These are phyloP conservation scores for Euura lappo DNA, from an alignment of 1,140 invertebrate species.

Conservation along the genomic window DNA sequence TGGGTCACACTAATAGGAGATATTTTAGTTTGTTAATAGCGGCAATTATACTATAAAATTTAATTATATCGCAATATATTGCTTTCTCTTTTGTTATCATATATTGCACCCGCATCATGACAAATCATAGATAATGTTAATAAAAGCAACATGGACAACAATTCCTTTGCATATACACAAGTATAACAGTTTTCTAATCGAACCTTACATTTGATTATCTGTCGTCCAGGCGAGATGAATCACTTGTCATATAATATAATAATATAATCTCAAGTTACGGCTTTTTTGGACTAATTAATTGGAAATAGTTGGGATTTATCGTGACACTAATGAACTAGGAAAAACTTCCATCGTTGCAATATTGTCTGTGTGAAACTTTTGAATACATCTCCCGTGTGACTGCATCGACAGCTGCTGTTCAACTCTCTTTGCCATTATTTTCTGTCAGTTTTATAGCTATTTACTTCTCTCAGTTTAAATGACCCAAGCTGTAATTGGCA, in stretches of 20 bases:
- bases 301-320: too few relatives aligned
- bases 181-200: background rate
- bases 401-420: background rate
- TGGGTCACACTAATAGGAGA: background rate
- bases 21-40: background rate
- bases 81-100: background rate
- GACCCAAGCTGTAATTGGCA: background rate
- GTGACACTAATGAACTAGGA: background rate
- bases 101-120: background rate
- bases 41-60: background rate
- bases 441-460: background rate
- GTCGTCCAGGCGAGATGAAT: too few relatives aligned
- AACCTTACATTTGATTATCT: background rate
- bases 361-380: background rate
- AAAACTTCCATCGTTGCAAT: background rate
- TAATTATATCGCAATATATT: background rate
- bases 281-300: too few relatives aligned
- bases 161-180: background rate
- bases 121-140: background rate
- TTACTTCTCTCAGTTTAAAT: background rate
- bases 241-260: too few relatives aligned
- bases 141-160: background rate
- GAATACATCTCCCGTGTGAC: background rate
- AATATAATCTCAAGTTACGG: background rate
- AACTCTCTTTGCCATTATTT: background rate